These are phyloP conservation scores for Pipa parva DNA, from an alignment of 2,113 vertebrate species.

Conservation along the genomic window DNA sequence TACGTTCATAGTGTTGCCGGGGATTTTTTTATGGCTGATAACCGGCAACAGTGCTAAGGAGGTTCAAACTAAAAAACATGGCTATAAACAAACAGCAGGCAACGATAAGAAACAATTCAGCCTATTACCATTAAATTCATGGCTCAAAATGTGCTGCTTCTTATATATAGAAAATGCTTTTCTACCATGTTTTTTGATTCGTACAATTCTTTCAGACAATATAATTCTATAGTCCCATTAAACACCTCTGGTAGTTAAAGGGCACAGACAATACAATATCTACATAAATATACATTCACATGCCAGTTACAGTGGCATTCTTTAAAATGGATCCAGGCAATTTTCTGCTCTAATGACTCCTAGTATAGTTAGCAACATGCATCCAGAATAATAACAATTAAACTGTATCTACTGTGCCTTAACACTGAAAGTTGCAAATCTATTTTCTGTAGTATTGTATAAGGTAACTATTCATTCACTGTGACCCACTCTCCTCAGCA, in stretches of 20 bases:
- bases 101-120: not conserved
- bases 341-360: too few relatives aligned
- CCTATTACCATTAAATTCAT: not conserved
- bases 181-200: not conserved
- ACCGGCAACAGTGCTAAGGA: constrained; percentile 1
- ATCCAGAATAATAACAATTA: too few relatives aligned
- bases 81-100: not conserved
- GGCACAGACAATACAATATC: not conserved
- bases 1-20: constrained; percentile 9
- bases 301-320: too few relatives aligned
- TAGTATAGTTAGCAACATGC: too few relatives aligned
- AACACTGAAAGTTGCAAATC: too few relatives aligned
- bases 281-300: not conserved
- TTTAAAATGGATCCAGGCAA: too few relatives aligned
- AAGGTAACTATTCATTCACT: too few relatives aligned
- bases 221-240: not conserved
- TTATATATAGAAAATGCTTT: not conserved
- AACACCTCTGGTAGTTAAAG: not conserved
- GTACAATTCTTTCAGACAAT: not conserved
- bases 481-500: too few relatives aligned
- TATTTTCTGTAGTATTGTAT: too few relatives aligned
- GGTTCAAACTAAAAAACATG: not conserved
- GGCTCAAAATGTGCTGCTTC: not conserved
- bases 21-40: constrained; percentile 17
- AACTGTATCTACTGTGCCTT: too few relatives aligned